Base-by-base conservation (phyloP, 2,888 invertebrate genomes). In the Disparrhopalites patrizii region DNA sequence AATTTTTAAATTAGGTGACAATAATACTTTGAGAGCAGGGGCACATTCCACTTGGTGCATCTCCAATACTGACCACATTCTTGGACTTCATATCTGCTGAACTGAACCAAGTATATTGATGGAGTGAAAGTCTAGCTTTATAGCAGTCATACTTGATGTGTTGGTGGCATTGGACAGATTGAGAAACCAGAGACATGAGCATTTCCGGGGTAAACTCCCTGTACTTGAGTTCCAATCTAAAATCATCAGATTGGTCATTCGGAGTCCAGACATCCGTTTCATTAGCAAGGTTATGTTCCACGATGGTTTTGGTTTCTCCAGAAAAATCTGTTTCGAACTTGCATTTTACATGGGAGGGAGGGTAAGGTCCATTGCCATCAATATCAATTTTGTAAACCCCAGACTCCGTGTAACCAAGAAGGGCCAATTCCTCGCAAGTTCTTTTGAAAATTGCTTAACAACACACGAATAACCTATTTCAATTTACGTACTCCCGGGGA, bases 321-420 rank as follows among this genome's bases (percentile, higher is more conserved):
- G 91, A 91, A 67, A 91, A 91, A 76, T 90, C 84, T 47, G 89
- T 89, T 77, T 91, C 92, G 78, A 95, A 95, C 78, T 93, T 91
- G 78, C 95, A 96, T 76, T 91, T 88, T 0, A 95, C 94, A 76
- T 91, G 88, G 0, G 93, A 91, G 0, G 94, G 94, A 2, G 93
- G 92, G 77, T 93, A 91, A 66, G 89, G 86, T 0, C 95, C 95
- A 77, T 93, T 93, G 0, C 95, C 93, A 77, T 96, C 95, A 62
- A 95, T 92, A 77, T 96, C 95, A 75, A 95, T 93, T 52, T 89
- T 85, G 78, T 93, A 95, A 0, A 93, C 92, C 75, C 93, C 93
- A 38, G 93, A 91, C 74, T 91, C 87, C 0, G 90, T 91, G 76
- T 90, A 91, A 0, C 95, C 94, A 18, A 93, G 81, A 7, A 94